phyloP scores from a whole-genome alignment of 1,140 invertebrate species.

The Campoletis sonorensis region DNA sequence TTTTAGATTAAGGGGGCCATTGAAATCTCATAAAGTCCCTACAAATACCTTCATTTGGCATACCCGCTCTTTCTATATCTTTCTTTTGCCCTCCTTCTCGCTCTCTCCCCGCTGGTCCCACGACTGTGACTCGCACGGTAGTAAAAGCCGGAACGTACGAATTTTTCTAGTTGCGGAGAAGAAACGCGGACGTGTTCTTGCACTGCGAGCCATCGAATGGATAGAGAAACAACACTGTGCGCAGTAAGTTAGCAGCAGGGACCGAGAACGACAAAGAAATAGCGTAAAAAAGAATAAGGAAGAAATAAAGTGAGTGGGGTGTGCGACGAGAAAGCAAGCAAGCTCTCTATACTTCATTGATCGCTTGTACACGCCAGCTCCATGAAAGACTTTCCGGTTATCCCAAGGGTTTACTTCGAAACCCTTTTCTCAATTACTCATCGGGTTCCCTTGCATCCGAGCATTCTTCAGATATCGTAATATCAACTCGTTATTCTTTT shows the following conservation, averaged over 20 bases:
- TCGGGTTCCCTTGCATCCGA: neutral
- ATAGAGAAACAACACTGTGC: neutral
- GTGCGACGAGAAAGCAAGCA: neutral
- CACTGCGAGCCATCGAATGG: neutral
- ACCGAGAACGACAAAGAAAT: conserved; percentile 21
- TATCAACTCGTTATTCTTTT: conserved; percentile 1
- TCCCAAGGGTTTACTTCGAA: conserved; percentile 26
- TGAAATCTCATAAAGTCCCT: conserved; percentile 71
- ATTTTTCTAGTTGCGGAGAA: conserved; percentile 48
- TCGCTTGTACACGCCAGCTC: neutral
- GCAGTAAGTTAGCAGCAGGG: neutral
- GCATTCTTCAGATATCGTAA: neutral
- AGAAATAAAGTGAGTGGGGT: conserved; percentile 22
- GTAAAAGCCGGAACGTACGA: conserved; percentile 50
- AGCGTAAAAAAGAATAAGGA: neutral
- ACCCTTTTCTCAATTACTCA: conserved; percentile 29
- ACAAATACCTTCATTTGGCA: conserved; percentile 69
- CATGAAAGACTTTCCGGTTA: conserved; percentile 28
- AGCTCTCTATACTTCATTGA: neutral
- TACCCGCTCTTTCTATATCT: conserved; percentile 53
- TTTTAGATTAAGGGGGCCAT: conserved; percentile 72
- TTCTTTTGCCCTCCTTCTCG: conserved; percentile 20
- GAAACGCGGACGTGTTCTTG: conserved; percentile 18
- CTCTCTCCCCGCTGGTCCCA: neutral
- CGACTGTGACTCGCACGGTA: conserved; percentile 26